Conservation (phyloP, 2,888 invertebrate species). For the Melipona bicolor region DNA sequence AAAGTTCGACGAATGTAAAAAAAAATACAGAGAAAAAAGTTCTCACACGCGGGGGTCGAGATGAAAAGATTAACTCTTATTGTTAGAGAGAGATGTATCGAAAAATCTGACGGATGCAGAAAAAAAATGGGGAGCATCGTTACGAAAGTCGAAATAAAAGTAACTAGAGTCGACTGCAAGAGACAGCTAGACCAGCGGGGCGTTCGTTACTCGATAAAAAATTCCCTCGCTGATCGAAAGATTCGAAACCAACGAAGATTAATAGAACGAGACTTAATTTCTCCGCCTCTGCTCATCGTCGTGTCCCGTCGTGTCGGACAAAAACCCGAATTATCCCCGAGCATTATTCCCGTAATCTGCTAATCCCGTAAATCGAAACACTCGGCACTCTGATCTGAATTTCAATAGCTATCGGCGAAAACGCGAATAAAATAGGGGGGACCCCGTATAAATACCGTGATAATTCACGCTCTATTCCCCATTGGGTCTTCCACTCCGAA, state of each 20-base stretch:
- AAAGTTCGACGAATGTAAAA: not conserved
- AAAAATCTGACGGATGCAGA: not conserved
- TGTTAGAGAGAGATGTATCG: not conserved
- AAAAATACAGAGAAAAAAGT: not conserved
- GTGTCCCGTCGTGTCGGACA: constrained; percentile 17
- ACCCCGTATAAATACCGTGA: not conserved
- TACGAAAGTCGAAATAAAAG: too few species aligned
- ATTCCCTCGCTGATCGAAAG: too few species aligned
- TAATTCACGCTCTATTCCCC: not conserved
- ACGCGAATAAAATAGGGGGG: constrained; percentile 19
- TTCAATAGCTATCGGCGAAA: constrained; percentile 25
- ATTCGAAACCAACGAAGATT: not conserved
- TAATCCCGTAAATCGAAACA: constrained; percentile 24
- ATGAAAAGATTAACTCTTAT: not conserved
- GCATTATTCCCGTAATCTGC: constrained; percentile 36
- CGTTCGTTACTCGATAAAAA: too few species aligned
- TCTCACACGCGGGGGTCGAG: not conserved
- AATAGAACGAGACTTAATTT: not conserved
- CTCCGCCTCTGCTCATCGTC: not conserved
- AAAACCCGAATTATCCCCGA: constrained; percentile 15
- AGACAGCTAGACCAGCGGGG: too few species aligned
- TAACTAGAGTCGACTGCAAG: too few species aligned
- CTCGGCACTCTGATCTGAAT: constrained; percentile 22
- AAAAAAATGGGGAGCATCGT: not conserved
- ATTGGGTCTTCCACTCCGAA: fast-evolving